Evolutionary conservation across 2,113 vertebrate species (phyloP).

Genomic region (Xenus cinereus): DNA sequence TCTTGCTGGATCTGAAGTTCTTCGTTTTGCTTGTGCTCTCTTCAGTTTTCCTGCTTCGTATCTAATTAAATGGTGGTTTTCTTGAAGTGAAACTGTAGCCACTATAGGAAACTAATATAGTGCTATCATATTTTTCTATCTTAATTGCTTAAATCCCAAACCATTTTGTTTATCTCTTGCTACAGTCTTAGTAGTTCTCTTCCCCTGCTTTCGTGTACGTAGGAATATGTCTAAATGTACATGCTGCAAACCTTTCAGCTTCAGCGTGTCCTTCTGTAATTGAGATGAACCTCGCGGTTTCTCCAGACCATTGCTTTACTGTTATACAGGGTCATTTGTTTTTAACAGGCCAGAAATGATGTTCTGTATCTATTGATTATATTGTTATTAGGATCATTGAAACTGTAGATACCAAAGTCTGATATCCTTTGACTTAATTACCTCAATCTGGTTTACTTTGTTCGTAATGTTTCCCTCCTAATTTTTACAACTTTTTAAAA

Average conservation of each 20-base stretch:
- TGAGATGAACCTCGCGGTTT: neutral
- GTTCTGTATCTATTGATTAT: neutral
- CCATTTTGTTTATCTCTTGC: neutral
- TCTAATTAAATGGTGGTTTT: neutral
- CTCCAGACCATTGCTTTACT: neutral
- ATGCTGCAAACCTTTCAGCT: neutral
- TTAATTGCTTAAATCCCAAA: neutral
- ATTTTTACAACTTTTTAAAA: neutral
- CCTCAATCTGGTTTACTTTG: neutral
- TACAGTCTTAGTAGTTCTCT: fast-evolving
- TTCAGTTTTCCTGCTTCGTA: neutral
- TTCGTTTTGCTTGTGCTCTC: neutral
- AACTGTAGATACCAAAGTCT: fast-evolving
- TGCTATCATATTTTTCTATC: neutral
- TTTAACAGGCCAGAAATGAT: neutral
- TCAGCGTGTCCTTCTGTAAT: neutral
- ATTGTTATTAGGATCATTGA: neutral
- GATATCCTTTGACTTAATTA: neutral
- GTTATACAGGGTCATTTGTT: neutral
- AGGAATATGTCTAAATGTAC: neutral
- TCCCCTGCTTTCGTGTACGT: neutral
- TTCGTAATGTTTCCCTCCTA: neutral
- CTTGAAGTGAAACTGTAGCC: neutral
- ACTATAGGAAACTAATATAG: neutral
- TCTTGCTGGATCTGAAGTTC: neutral